phyloP scores from a whole-genome alignment of 1,140 invertebrate genomes.

The silkworm (Bombyx mori) region DNA sequence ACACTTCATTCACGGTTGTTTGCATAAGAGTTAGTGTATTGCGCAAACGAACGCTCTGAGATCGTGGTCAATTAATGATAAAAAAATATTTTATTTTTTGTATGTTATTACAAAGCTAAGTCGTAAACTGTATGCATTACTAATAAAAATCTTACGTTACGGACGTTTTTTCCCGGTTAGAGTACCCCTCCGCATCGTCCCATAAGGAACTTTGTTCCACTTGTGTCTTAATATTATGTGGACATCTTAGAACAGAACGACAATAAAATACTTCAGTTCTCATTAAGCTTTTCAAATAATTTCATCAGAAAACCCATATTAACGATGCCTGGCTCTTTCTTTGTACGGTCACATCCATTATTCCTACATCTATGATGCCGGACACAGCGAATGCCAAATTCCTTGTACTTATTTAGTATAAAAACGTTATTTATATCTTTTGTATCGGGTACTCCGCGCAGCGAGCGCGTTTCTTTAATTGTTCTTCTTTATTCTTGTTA shows the following conservation, averaged over 20 bases:
- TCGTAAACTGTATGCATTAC: too few species aligned
- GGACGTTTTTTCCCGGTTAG: too few species aligned
- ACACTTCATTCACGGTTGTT: too few species aligned
- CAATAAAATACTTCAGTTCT: neutral
- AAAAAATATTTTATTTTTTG: too few species aligned
- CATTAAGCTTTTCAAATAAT: neutral
- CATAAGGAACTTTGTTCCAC: neutral
- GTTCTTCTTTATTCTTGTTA: slow-evolving; percentile 24
- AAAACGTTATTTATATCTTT: slow-evolving; percentile 50
- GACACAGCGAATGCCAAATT: slow-evolving; percentile 57
- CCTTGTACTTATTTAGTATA: slow-evolving; percentile 58
- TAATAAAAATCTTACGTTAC: too few species aligned
- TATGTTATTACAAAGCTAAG: too few species aligned
- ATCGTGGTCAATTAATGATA: too few species aligned
- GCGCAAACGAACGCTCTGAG: too few species aligned
- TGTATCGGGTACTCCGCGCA: slow-evolving; percentile 46
- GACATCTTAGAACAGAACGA: neutral
- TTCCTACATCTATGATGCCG: slow-evolving; percentile 20
- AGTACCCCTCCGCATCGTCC: too few species aligned
- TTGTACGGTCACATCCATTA: slow-evolving; percentile 24
- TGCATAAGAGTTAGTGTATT: too few species aligned
- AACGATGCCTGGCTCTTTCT: neutral
- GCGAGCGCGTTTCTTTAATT: slow-evolving; percentile 42
- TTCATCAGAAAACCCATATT: neutral
- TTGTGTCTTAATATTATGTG: neutral